Base-by-base conservation (phyloP, 1,140 invertebrate genomes). In the Drosophila baimaii region DNA sequence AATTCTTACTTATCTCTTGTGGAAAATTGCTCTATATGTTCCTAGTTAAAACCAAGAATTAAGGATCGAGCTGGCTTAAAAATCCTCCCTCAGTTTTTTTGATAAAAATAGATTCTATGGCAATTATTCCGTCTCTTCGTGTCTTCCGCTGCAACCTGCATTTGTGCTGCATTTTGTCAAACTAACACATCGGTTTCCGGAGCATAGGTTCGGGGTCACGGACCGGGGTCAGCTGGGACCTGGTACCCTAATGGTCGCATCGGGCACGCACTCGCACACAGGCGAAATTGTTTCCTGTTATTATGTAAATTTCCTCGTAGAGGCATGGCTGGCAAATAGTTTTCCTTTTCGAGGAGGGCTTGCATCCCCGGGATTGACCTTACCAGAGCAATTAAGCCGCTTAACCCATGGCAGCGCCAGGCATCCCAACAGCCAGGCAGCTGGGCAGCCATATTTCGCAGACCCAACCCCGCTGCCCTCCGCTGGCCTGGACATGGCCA, bases 351-450 rank as follows among this genome's bases (percentile, higher is more conserved):
- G n/a, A 31, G 51, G 13, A 31, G 51, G 41, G 43, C 58, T 39
- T 52, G 72, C 72, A 52, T 71, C 49, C 79, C 61, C 49, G 33
- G 43, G 68, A 82, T 86, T 88, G 83, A 86, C 82, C 82, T 86
- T 88, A 86, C 52, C 79, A 69, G 66, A 71, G 75, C 82, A 88
- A 88, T 86, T 86, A 88, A 86, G 83, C 82, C 82, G 82, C 82
- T 85, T 81, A 86, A 76, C 79, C 74, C 61, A 58, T 69, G 61
- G 56, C 61, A 23, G 46, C 46, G 46, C 46, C 46, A 5, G 29
- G 29, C 29, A n/a, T n/a, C n/a, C n/a, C n/a, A n/a, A n/a, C n/a
- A 31, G 23, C 21, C 7, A 8, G 17, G 49, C 41, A 25, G 19
- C 47, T 15, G 2, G 1, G 46, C 25, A 29, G 19, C 49, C 44